These are phyloP conservation scores for Pitangus sulphuratus DNA, from an alignment of 2,797 vertebrate genomes.

Conservation along the genomic window DNA sequence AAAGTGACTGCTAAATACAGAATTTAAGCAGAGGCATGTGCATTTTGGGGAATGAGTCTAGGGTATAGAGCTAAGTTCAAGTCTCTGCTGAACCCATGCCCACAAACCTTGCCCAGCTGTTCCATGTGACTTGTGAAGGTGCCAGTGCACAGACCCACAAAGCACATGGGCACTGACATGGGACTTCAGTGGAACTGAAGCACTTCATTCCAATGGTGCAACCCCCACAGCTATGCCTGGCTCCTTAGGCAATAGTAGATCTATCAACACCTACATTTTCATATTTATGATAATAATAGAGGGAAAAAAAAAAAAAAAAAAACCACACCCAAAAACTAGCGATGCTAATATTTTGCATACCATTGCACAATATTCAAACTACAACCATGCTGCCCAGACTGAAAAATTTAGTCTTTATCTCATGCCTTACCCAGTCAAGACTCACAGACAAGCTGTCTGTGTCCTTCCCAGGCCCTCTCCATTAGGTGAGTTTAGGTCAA, in stretches of 20 bases:
- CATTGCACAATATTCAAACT: background rate
- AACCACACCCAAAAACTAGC: background rate
- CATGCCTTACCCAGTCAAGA: background rate
- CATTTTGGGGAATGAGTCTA: background rate
- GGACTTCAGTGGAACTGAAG: background rate
- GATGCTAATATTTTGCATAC: background rate
- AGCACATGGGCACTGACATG: background rate
- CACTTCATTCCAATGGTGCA: background rate
- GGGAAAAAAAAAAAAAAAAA: background rate
- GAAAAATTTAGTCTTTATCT: background rate
- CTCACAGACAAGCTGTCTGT: background rate
- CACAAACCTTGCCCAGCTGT: background rate
- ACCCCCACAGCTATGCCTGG: background rate
- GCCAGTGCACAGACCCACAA: background rate
- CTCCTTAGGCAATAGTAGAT: background rate
- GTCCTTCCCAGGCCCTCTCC: background rate
- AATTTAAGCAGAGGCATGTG: background rate
- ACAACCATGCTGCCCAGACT: background rate
- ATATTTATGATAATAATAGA: background rate
- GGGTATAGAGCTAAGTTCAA: background rate
- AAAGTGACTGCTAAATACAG: background rate
- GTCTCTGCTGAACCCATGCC: background rate
- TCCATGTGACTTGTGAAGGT: fast-evolving
- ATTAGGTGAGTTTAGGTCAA: background rate
- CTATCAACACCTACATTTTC: background rate